Evolutionary conservation across 2,888 invertebrate genomes (phyloP), one percentile per base, ranked within the genome.

Genomic region (Helicoverpa assulta): DNA sequence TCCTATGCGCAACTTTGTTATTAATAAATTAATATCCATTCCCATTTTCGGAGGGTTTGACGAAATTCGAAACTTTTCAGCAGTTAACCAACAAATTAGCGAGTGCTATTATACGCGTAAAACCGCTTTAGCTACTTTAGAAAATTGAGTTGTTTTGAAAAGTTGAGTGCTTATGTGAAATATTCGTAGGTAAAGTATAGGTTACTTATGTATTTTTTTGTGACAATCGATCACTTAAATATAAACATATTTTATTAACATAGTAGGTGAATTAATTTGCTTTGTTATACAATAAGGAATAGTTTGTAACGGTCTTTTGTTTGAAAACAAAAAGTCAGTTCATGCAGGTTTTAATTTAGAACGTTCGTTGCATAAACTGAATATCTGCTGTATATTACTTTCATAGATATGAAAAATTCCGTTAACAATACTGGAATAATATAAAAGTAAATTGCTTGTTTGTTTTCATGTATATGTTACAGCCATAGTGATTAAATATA

Each of bases 51-150:
- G 53, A 67, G 59, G 33, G 57, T 70, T 82, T 69, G 51, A 58
- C 50, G 66, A 72, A 80, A 82, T 73, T 73, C 33, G 37, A 80
- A 76, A 76, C 70, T 76, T 78, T 80, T 26, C 57, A 43, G 8
- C 66, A 64, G 65, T 73, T 67, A 26, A 63, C 16, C 10, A 72
- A 72, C 69, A 74, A 80, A 72, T 65, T 72, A 67, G 40, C 57
- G 26, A 63, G 37, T 14, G 37, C 62, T 58, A 18, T 81, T 81
- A 71, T 74, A 70, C 58, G 58, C 47, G 50, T 29, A 57, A 67
- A 74, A 81, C 47, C 19, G 47, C 37, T 55, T 59, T 57, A 53
- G 55, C 29, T 14, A 60, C 57, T 66, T 21, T 40, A 43, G 6
- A 7, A 52, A 40, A 63, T 60, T 63, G 52, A 57, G 47, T 40